Evolutionary conservation across 1,140 invertebrate species (phyloP).

Genomic region (Sinella curviseta): DNA sequence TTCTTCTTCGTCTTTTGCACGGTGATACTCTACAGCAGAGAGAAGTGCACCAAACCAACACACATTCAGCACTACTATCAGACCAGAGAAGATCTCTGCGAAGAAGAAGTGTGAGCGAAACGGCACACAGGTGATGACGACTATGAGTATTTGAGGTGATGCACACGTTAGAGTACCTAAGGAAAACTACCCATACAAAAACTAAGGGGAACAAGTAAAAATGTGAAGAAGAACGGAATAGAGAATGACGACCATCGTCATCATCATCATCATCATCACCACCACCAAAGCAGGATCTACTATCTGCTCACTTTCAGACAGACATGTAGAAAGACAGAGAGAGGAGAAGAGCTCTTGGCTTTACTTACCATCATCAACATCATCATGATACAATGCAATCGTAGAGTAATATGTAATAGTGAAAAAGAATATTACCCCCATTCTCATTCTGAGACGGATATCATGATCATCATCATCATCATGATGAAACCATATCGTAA

Average conservation of each 20-base stretch:
- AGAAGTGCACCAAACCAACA: too few species aligned
- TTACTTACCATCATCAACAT: too few species aligned
- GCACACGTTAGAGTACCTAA: neutral
- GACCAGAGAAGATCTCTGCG: neutral
- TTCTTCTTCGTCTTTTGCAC: too few species aligned
- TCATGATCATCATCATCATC: constrained; percentile 17
- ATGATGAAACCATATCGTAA: neutral
- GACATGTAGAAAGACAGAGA: neutral
- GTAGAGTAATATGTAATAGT: too few species aligned
- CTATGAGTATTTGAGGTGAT: neutral
- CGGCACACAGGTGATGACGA: neutral
- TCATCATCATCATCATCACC: neutral
- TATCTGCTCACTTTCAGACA: constrained; percentile 10
- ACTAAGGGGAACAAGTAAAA: neutral
- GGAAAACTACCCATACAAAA: neutral
- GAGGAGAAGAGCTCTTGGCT: neutral
- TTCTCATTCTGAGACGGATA: constrained; percentile 26
- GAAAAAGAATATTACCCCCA: constrained; percentile 15
- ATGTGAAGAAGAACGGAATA: neutral
- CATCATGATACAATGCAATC: too few species aligned
- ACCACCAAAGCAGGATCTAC: constrained; percentile 9
- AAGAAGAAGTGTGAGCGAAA: neutral
- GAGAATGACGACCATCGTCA: neutral
- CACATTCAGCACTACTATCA: too few species aligned
- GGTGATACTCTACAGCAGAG: too few species aligned